Base-by-base conservation (phyloP, 2,888 invertebrate species). In the Ernsta delagoae region DNA sequence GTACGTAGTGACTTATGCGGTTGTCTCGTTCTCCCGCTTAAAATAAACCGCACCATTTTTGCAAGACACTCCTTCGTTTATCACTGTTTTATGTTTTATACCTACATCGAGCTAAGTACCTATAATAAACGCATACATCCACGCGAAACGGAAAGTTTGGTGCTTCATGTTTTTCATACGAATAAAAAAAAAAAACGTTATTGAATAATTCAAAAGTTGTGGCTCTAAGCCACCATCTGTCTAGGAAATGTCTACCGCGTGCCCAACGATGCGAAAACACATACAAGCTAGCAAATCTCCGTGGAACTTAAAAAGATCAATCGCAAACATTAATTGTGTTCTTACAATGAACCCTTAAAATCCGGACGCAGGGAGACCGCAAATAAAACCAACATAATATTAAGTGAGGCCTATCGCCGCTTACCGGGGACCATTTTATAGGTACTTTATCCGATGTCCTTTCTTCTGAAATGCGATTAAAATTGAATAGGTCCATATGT, bases 381-480 rank as follows among this genome's bases (percentile, higher is more conserved):
- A 92, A 87, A 91, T 91, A 90, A 90, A 90, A 87, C 88, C 86
- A 85, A 85, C 85, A n/a, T n/a, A n/a, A 88, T 89, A 88, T 88
- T 89, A 90, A 88, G 80, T 85, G 84, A 84, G 83, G 85, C 84
- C 86, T 87, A 88, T 86, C 86, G 77, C 77, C 77, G 78, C 78
- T 79, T 79, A 80, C 79, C 82, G 84, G 83, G 83, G 83, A 83
- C 80, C 84, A 82, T 87, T 88, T 87, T 87, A 87, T 87, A 84
- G 82, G 85, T 85, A 86, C 91, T 86, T 90, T 90, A 93, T 92
- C 86, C 88, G 84, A 83, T 88, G 90, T 88, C 92, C 90, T 92
- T 92, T 92, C 90, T 92, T 91, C 90, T 89, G 89, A 90, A 91
- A 93, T 93, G 85, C 91, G 92, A 93, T 93, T 92, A 93, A 92